Percentiles rank a stretch among this genome's conserved stretches.
phyloP scores from a whole-genome alignment of 2,888 invertebrate genomes.

The Trypoxylon attenuatum region DNA sequence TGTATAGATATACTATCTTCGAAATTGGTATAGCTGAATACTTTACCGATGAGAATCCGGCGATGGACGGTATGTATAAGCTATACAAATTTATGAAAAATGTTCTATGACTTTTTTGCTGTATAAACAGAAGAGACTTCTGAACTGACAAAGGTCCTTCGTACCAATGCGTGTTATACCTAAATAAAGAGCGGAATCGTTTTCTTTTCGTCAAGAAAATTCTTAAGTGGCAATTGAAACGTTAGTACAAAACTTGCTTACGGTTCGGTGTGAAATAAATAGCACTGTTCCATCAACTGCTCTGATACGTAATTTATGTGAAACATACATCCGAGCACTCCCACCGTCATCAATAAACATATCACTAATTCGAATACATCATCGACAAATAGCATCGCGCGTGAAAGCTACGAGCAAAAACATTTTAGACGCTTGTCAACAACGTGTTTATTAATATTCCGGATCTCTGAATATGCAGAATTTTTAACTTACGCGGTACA shows the following conservation, averaged over 20 bases:
- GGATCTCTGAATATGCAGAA: too few species aligned
- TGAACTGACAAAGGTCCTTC: not conserved
- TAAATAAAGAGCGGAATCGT: not conserved
- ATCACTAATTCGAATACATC: too few species aligned
- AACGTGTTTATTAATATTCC: too few species aligned
- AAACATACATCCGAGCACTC: not conserved
- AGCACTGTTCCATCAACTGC: not conserved
- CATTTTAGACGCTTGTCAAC: too few species aligned
- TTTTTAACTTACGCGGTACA: not conserved
- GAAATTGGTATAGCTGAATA: not conserved
- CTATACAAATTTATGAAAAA: not conserved
- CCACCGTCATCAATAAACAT: not conserved
- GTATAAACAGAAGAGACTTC: not conserved
- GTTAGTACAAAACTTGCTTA: too few species aligned
- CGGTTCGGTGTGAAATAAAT: not conserved
- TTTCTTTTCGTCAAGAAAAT: not conserved
- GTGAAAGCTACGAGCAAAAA: not conserved
- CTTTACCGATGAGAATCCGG: not conserved
- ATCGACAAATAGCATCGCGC: not conserved
- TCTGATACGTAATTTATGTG: not conserved
- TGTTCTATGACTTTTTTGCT: not conserved
- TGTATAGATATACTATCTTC: not conserved
- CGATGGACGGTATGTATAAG: not conserved
- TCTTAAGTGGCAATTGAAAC: not conserved
- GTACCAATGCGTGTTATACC: not conserved